Percentiles rank a stretch among this genome's conserved stretches.
Conservation (phyloP, 2,113 vertebrate species). For the Muntiacus reevesi region DNA sequence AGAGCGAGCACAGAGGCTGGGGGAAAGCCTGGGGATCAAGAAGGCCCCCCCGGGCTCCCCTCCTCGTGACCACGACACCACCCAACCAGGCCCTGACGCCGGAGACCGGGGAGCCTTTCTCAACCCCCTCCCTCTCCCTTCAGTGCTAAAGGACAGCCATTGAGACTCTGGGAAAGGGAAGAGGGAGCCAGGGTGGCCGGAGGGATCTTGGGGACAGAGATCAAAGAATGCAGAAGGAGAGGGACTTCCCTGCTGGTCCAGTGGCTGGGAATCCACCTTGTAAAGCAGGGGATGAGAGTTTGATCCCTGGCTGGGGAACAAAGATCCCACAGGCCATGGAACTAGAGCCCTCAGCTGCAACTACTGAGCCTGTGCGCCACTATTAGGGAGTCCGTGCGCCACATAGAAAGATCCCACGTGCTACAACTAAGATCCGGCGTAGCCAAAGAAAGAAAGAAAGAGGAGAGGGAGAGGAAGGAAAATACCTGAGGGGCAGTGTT, state of each 20-base stretch:
- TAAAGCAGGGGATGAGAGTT: background rate
- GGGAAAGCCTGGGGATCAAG: background rate
- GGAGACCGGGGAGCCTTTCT: background rate
- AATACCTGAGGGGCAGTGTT: background rate
- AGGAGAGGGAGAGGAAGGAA: background rate
- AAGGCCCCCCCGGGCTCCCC: background rate
- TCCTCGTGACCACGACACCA: background rate
- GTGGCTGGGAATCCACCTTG: background rate
- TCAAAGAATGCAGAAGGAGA: background rate
- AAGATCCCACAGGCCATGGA: background rate
- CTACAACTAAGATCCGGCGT: background rate
- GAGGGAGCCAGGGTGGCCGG: background rate
- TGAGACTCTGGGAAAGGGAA: background rate
- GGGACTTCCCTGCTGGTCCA: background rate
- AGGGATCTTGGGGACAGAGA: background rate
- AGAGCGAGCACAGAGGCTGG: background rate
- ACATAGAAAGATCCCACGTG: background rate
- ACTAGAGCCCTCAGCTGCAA: background rate
- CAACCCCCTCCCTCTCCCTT: background rate
- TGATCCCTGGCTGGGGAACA: background rate
- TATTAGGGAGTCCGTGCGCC: fast-evolving
- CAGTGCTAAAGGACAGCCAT: background rate
- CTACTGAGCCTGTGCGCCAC: background rate
- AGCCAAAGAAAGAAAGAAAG: background rate
- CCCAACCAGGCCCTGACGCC: background rate